Evolutionary conservation across 2,113 vertebrate genomes (phyloP).

Genomic region (Arothron firmamentum): DNA sequence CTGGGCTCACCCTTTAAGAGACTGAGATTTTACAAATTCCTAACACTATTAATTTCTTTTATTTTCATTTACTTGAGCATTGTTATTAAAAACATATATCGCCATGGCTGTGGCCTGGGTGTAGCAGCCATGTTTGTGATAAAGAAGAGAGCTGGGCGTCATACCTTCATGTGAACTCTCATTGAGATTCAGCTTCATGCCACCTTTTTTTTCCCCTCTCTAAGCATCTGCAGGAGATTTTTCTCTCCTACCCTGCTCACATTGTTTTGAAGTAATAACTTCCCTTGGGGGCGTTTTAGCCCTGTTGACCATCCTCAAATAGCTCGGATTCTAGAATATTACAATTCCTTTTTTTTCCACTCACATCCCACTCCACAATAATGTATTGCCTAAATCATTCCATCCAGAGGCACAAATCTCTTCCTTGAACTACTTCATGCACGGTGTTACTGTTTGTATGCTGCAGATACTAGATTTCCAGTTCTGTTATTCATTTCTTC

Average conservation of each 20-base stretch:
- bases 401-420: not conserved
- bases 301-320: slow-evolving; percentile 11
- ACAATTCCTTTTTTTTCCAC: slow-evolving; percentile 3
- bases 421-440: not conserved
- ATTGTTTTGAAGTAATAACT: slow-evolving; percentile 17
- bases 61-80: not conserved
- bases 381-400: not conserved
- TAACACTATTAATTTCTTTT: no score
- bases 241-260: not conserved
- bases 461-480: not conserved
- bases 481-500: slow-evolving; percentile 5
- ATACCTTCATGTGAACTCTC: slow-evolving; percentile 21
- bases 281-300: slow-evolving; percentile 44
- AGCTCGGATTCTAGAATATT: slow-evolving; percentile 23
- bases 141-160: not conserved
- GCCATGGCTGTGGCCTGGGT: not conserved
- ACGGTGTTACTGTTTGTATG: slow-evolving; percentile 1
- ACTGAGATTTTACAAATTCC: no score
- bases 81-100: not conserved
- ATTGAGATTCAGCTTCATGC: slow-evolving; percentile 18
- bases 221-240: slow-evolving; percentile 16
- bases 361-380: not conserved
- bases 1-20: no score
- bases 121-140: not conserved
- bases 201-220: slow-evolving; percentile 15